A percentile compares a stretch with the other conserved stretches of the same genome.
Conservation (phyloP, 1,140 invertebrate genomes). For the Leptopilina clavipes region DNA sequence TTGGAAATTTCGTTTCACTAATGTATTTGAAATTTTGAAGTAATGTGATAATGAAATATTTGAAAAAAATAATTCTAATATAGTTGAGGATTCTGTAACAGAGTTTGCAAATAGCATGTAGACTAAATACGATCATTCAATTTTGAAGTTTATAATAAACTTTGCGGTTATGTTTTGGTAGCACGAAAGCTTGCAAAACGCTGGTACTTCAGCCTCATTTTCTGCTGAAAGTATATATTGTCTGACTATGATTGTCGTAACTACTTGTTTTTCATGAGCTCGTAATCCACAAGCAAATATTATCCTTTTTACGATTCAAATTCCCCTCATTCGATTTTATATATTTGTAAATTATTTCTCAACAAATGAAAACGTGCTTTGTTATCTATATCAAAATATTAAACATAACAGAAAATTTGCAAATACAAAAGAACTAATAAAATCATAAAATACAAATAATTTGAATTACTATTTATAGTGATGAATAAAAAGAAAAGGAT, state of each 20-base stretch:
- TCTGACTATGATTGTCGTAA: slow-evolving; percentile 19
- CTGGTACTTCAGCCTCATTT: slow-evolving; percentile 1
- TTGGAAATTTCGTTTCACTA: no score
- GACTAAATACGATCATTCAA: slow-evolving; percentile 24
- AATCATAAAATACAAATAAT: no score
- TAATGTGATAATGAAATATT: not conserved
- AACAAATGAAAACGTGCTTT: no score
- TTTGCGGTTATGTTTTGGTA: slow-evolving; percentile 22
- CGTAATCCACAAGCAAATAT: not conserved
- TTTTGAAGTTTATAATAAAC: slow-evolving; percentile 29
- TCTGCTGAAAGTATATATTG: not conserved
- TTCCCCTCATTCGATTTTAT: not conserved
- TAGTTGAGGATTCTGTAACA: not conserved
- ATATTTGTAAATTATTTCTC: not conserved
- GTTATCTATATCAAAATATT: no score
- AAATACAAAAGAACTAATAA: no score
- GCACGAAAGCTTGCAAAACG: slow-evolving; percentile 9
- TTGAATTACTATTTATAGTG: no score
- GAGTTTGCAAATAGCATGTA: not conserved
- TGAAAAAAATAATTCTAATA: not conserved
- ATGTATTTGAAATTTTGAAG: no score
- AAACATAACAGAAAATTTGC: no score
- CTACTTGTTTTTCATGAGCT: slow-evolving; percentile 10
- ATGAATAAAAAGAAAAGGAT: no score
- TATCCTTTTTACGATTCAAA: not conserved